Percentiles rank a stretch among this genome's conserved stretches.
These are phyloP conservation scores for Seira sanloemensis DNA, from an alignment of 2,888 invertebrate species.

Conservation along the genomic window DNA sequence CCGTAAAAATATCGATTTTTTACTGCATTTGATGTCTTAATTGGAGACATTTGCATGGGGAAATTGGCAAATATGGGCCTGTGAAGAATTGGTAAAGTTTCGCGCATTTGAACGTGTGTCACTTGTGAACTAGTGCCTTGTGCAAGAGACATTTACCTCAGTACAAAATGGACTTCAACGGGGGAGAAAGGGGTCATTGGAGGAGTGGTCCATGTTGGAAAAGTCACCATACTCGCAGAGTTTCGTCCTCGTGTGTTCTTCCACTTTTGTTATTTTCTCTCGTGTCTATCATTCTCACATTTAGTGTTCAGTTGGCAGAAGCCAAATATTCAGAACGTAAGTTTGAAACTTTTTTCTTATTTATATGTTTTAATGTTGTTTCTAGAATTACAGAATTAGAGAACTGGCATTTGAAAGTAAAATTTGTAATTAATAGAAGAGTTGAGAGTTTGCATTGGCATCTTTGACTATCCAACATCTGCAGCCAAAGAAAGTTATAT, in stretches of 20 bases:
- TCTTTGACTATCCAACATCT: too few species aligned
- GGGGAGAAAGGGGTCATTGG: neutral
- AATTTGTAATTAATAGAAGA: too few species aligned
- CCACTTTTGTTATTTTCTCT: constrained; percentile 5
- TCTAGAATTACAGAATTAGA: too few species aligned
- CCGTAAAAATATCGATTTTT: neutral
- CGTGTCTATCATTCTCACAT: constrained; percentile 19
- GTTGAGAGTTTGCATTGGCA: too few species aligned
- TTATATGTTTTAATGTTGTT: too few species aligned
- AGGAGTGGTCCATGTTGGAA: neutral
- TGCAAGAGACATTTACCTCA: neutral
- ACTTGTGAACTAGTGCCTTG: neutral
- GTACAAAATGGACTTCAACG: neutral
- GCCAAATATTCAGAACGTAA: constrained; percentile 58
- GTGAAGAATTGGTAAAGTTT: too few species aligned
- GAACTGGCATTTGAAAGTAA: too few species aligned
- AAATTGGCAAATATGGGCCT: too few species aligned
- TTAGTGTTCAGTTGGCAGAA: constrained; percentile 37
- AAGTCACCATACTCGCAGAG: constrained; percentile 28
- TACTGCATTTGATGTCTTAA: neutral
- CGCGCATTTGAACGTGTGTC: neutral
- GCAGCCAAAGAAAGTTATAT: too few species aligned
- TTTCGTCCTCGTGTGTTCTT: constrained; percentile 24
- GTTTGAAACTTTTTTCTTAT: too few species aligned
- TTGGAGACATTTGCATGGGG: neutral